Conservation (phyloP, 2,888 invertebrate species). For the Dicyrtoma fusca region DNA sequence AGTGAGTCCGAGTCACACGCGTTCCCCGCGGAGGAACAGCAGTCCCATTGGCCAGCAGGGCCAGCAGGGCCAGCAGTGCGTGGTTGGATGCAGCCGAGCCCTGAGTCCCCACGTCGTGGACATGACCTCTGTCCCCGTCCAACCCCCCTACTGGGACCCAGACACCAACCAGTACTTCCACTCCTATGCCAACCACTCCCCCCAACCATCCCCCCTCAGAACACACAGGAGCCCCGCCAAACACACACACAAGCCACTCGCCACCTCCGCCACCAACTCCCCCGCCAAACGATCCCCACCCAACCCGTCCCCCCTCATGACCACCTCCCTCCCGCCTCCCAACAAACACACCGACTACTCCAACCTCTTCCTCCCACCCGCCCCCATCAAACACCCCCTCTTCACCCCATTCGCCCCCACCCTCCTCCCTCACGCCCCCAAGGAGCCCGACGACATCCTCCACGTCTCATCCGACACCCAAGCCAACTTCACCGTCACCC, state of each 20-base stretch:
- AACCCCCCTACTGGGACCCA: constrained; percentile 37
- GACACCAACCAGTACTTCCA: constrained; percentile 35
- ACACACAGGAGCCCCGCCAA: neutral
- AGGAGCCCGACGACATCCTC: constrained; percentile 18
- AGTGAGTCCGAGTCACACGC: constrained; percentile 36
- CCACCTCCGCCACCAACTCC: neutral
- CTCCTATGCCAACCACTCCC: constrained; percentile 20
- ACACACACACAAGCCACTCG: neutral
- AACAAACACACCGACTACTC: constrained; percentile 30
- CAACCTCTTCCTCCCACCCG: constrained; percentile 33
- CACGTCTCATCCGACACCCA: constrained; percentile 6
- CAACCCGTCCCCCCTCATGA: neutral
- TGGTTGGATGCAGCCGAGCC: constrained; percentile 12
- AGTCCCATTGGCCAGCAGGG: constrained; percentile 30
- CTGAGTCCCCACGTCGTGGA: constrained; percentile 30
- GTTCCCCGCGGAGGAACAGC: constrained; percentile 31
- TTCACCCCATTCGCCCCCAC: constrained; percentile 19
- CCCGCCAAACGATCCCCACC: constrained; percentile 6
- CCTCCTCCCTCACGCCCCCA: neutral
- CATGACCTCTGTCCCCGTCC: constrained; percentile 23
- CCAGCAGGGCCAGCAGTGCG: neutral
- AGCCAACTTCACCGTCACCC: constrained; percentile 9
- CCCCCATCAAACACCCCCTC: constrained; percentile 27
- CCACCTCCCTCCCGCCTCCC: neutral
- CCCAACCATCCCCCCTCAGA: constrained; percentile 16